These are phyloP conservation scores for Drosophila ezoana DNA, from an alignment of 2,888 invertebrate genomes.

Conservation along the genomic window DNA sequence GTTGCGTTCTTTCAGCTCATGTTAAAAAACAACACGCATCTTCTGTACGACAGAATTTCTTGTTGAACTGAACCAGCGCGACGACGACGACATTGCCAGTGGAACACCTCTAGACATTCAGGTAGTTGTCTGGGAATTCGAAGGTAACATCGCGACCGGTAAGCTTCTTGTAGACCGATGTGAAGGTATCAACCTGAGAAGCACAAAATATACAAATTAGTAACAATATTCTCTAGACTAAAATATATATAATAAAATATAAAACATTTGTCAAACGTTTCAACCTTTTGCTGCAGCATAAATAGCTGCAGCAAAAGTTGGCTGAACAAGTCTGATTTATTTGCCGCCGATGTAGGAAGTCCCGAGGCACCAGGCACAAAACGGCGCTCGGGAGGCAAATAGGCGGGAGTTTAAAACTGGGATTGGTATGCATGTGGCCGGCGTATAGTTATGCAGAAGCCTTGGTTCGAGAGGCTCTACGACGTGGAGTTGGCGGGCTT, in stretches of 20 bases:
- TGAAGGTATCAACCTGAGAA: conserved; percentile 97
- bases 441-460: conserved; percentile 27
- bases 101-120: conserved; percentile 86
- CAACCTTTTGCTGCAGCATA: conserved; percentile 31
- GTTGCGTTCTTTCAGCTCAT: conserved; percentile 66
- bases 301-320: conserved; percentile 23
- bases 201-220: conserved; percentile 39
- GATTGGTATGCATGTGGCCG: conserved; percentile 16
- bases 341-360: conserved; percentile 81
- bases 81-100: conserved; percentile 36
- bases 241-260: background rate
- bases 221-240: background rate
- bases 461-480: conserved; percentile 28
- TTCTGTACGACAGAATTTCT: conserved; percentile 79
- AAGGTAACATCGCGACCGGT: conserved; percentile 99
- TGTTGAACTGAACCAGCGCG: conserved; percentile 57
- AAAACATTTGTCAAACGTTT: conserved; percentile 41
- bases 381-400: conserved; percentile 80
- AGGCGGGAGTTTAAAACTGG: conserved; percentile 53
- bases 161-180: conserved; percentile 99
- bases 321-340: conserved; percentile 49
- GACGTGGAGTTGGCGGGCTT: conserved; percentile 39
- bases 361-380: conserved; percentile 68
- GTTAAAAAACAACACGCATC: conserved; percentile 59
- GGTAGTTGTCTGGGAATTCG: conserved; percentile 99